Evolutionary conservation across 23 tunicate species (phyloP).

Genomic region (Halocynthia roretzi): DNA sequence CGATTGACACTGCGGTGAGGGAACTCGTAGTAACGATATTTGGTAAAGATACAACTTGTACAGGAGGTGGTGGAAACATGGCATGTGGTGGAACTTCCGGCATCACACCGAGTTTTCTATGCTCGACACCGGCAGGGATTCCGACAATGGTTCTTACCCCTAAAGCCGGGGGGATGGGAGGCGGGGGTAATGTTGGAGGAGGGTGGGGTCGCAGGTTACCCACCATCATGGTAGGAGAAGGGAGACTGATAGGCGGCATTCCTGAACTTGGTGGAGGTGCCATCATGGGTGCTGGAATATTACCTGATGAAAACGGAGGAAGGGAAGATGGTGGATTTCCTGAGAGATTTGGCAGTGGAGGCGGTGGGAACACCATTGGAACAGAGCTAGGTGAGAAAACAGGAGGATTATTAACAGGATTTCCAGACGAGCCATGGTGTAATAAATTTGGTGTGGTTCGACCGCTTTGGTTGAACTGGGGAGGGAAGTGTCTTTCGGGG

Average conservation of each 20-base stretch:
- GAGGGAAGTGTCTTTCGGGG: no score
- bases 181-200: slow-evolving; percentile 8
- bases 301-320: slow-evolving; percentile 5
- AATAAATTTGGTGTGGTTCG: no score
- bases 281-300: not conserved
- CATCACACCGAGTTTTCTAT: no score
- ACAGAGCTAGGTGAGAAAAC: no score
- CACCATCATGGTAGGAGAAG: not conserved
- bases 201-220: not conserved
- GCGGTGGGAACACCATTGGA: not conserved
- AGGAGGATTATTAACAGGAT: no score
- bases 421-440: no score
- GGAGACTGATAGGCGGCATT: slow-evolving; percentile 4
- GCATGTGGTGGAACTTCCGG: not conserved
- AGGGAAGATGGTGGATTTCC: not conserved
- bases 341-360: slow-evolving; percentile 16
- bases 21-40: not conserved
- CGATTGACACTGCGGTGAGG: not conserved
- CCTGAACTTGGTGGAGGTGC: slow-evolving; percentile 6
- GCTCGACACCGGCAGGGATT: no score
- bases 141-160: no score
- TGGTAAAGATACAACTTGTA: slow-evolving; percentile 19
- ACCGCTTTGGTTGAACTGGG: no score
- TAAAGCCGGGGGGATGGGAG: slow-evolving; percentile 7
- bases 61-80: slow-evolving; percentile 1